A percentile compares a stretch with the other conserved stretches of the same genome.
Conservation (phyloP, 2,888 invertebrate genomes). For the Sycophila texana region DNA sequence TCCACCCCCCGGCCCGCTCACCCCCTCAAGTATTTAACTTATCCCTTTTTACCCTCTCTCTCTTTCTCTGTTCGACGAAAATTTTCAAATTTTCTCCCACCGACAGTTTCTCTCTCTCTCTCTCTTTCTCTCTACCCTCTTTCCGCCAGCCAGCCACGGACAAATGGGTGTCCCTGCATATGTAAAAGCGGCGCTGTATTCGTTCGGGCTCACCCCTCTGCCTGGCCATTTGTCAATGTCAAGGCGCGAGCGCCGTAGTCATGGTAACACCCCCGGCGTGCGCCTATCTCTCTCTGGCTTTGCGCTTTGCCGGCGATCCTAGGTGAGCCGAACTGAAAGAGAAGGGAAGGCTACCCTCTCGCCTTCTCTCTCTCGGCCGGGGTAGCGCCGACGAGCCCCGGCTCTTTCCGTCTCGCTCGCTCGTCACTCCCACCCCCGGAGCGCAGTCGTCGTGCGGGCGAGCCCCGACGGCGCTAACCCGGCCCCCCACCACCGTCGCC, state of each 20-base stretch:
- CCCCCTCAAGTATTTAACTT: constrained; percentile 39
- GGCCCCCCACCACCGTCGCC: constrained; percentile 43
- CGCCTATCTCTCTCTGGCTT: constrained; percentile 47
- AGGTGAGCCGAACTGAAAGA: constrained; percentile 60
- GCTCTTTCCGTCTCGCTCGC: constrained; percentile 14
- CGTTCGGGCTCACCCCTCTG: constrained; percentile 70
- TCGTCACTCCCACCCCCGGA: constrained; percentile 42
- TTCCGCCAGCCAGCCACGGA: constrained; percentile 66
- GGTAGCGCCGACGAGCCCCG: neutral
- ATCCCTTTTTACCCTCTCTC: constrained; percentile 14
- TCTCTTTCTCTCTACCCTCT: constrained; percentile 55
- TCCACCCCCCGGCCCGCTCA: constrained; percentile 27
- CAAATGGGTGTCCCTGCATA: constrained; percentile 76
- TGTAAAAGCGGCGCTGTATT: constrained; percentile 76
- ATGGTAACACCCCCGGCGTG: constrained; percentile 69
- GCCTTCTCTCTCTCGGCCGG: constrained; percentile 55
- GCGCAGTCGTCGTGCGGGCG: constrained; percentile 40
- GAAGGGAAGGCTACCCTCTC: constrained; percentile 60
- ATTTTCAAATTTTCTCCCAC: constrained; percentile 52
- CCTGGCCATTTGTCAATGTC: constrained; percentile 76
- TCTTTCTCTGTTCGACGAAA: constrained; percentile 27
- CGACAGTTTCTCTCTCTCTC: constrained; percentile 54
- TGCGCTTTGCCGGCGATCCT: constrained; percentile 55
- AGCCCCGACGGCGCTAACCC: constrained; percentile 51
- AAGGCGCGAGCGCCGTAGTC: constrained; percentile 76